phyloP scores from a whole-genome alignment of 2,888 invertebrate species.

The Flabesymbios commensalis region DNA sequence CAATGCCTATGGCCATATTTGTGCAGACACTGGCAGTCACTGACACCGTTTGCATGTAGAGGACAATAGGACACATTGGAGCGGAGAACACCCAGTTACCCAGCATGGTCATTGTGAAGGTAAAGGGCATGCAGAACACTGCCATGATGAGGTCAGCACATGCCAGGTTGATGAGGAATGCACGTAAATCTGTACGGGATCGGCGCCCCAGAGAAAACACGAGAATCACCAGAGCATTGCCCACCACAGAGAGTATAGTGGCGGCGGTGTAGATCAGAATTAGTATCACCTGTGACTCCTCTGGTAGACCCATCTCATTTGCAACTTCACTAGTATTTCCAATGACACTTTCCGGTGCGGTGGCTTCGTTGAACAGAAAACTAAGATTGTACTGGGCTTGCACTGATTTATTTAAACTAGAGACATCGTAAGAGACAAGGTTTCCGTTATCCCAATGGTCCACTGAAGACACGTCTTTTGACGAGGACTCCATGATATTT shows the following conservation, averaged over 20 bases:
- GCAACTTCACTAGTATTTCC: neutral
- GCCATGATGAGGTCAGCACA: constrained; percentile 89
- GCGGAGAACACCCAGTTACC: constrained; percentile 64
- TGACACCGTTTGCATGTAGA: constrained; percentile 63
- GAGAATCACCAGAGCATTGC: constrained; percentile 63
- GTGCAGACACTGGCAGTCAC: constrained; percentile 63
- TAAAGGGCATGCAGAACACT: constrained; percentile 86
- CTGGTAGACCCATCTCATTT: constrained; percentile 6
- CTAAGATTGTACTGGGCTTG: too few species aligned
- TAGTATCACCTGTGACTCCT: constrained; percentile 45
- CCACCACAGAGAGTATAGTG: constrained; percentile 61
- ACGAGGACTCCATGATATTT: too few species aligned
- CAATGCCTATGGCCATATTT: constrained; percentile 64
- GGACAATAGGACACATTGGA: constrained; percentile 64
- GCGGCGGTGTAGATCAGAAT: constrained; percentile 63
- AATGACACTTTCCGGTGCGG: neutral
- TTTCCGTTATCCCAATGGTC: too few species aligned
- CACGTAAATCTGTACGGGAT: constrained; percentile 54
- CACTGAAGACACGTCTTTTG: too few species aligned
- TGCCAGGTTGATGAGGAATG: constrained; percentile 81
- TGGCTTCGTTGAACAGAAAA: too few species aligned
- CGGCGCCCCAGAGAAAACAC: constrained; percentile 61
- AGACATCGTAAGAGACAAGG: too few species aligned
- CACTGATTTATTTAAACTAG: too few species aligned
- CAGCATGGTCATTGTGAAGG: constrained; percentile 66